Base-by-base conservation (phyloP, 2,888 invertebrate species). In the Acronicta alni region DNA sequence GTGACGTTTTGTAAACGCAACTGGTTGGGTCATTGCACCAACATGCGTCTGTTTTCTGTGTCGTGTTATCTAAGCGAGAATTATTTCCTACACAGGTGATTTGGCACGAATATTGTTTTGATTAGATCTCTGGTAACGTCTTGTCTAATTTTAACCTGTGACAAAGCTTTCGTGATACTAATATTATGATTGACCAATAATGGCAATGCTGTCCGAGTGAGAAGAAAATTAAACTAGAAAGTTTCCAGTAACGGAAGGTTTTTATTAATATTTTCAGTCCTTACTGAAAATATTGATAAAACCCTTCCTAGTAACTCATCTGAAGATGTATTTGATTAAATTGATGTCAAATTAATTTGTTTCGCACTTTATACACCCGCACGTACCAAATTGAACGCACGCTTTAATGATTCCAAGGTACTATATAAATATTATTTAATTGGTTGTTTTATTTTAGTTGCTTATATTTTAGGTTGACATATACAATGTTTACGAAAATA, bases 101-200 rank as follows among this genome's bases (percentile, higher is more conserved):
- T 71, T 57, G 61, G 67, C 61, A 71, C 53, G 45, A 48, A 44
- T 26, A 54, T 59, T 45, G 43, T 48, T 51, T 55, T 20, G 46
- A 51, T 48, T 57, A 4, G 18, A 23, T 54, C 32, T 32, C n/a
- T 6, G 5, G 18, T 55, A 32, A 55, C 75, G 71, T 65, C 53
- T 65, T 32, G 14, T 51, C 55, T 70, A 57, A 70, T 51, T 70
- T 60, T 39, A 65, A 43, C 39, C 39, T 53, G 38, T 48, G 51
- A 37, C 48, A 46, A 26, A 46, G 58, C 16, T 57, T 68, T 52
- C 39, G 23, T 53, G 35, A 16, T 57, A 32, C 26, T 51, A 32
- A 47, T 47, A n/a, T 20, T 47, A 15, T 17, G 16, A 44, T 41
- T 47, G 37, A 54, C 48, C 18, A 60, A 58, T 57, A 56, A 57